Percentiles rank a stretch among this genome's conserved stretches.
Evolutionary conservation across 2,797 vertebrate species (phyloP).

Genomic region (Syngnathus acus): DNA sequence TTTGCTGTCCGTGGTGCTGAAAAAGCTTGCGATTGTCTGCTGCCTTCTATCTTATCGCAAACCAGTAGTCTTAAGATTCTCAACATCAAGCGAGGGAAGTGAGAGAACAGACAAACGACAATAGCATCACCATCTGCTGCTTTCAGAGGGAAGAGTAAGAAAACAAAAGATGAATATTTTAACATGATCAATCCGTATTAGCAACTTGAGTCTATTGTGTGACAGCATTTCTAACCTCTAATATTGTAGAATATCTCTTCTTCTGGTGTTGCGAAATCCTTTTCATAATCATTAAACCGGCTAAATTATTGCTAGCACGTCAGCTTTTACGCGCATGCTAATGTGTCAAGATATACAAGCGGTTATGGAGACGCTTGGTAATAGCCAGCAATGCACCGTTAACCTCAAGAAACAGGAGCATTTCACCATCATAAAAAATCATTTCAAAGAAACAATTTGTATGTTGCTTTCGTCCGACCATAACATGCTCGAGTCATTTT

Average conservation of each 20-base stretch:
- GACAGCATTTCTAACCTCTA: too few relatives aligned
- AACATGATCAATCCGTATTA: neutral
- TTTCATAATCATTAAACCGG: neutral
- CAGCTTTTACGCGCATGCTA: neutral
- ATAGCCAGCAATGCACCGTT: neutral
- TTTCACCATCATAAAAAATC: neutral
- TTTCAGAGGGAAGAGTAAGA: neutral
- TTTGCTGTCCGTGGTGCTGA: conserved; percentile 42
- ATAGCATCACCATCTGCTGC: neutral
- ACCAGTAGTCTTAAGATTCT: neutral
- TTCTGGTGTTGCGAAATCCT: neutral
- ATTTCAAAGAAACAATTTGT: too few relatives aligned
- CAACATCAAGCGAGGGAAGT: neutral
- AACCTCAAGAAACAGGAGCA: neutral
- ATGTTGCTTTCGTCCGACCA: neutral
- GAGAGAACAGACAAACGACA: neutral
- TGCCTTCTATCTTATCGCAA: neutral
- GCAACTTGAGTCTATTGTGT: neutral
- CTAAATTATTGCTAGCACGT: neutral
- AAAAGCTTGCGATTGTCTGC: neutral
- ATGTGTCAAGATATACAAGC: neutral
- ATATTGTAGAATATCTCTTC: neutral
- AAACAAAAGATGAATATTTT: neutral
- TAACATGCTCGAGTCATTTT: neutral
- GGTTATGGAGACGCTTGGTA: neutral